Evolutionary conservation across 2,797 vertebrate species (phyloP).

Genomic region (Poecile montanus): DNA sequence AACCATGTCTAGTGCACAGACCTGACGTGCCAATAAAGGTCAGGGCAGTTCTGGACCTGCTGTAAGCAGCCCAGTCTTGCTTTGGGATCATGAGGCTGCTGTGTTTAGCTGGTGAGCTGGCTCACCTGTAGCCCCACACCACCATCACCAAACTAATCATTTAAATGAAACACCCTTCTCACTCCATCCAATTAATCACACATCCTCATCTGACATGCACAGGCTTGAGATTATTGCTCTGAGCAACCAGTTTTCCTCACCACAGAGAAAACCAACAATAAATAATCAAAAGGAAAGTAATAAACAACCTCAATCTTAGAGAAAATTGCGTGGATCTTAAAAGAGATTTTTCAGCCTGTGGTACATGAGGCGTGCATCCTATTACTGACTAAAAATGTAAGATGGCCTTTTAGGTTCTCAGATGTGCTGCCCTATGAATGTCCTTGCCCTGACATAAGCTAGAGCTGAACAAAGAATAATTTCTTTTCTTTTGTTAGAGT

Average conservation of each 20-base stretch:
- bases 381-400: not conserved
- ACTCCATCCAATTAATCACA: not conserved
- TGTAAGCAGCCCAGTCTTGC: not conserved
- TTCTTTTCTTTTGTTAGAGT: not conserved
- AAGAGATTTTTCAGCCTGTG: not conserved
- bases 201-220: not conserved
- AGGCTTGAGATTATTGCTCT: conserved; percentile 2
- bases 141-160: not conserved
- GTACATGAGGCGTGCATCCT: not conserved
- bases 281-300: conserved; percentile 21
- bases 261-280: not conserved
- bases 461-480: not conserved
- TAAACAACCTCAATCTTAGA: not conserved
- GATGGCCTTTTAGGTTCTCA: not conserved
- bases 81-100: not conserved
- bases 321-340: not conserved
- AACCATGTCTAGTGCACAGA: not conserved
- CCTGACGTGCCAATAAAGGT: not conserved
- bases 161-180: not conserved
- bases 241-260: not conserved
- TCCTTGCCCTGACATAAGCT: not conserved
- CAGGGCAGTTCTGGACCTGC: not conserved
- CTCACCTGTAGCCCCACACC: not conserved
- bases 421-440: not conserved
- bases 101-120: not conserved